Evolutionary conservation across 2,113 vertebrate species (phyloP), one percentile per base, ranked within the genome.

Genomic region (Xenopus tropicalis): DNA sequence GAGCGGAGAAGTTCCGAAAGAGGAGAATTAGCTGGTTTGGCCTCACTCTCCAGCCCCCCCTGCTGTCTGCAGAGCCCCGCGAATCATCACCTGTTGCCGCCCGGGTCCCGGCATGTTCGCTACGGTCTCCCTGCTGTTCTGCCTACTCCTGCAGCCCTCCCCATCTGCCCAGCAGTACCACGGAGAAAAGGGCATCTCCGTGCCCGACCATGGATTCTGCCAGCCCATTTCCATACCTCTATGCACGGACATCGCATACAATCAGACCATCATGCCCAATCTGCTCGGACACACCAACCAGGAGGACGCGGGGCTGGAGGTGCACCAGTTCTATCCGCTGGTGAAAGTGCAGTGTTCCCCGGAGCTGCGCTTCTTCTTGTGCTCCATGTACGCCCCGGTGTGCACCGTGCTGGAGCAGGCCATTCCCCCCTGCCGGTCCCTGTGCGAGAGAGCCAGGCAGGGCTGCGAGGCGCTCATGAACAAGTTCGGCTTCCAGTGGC

Each of bases 391-490:
- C 37, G 91, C 91, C 0, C 94, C 94, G 0, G 94, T 95, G 23
- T 95, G 94, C 83, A 95, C 94, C 0, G 92, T 94, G 23, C 86
- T 95, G 46, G 94, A 94, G 66, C 89, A 89, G 79, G 91, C 94
- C 66, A 92, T 95, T 61, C 94, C 94, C 0, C 94, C 94, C 14
- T 95, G 94, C 82, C 85, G 93, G 12, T 90, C 92, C 0, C 82
- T 95, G 58, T 95, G 94, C 19, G 91, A 94, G 56, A 86, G 91
- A 3, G 93, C 93, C 0, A 87, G 94, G 7, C 94, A 96, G 57
- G 94, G 94, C 61, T 96, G 94, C 64, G 94, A 96, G 83, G 94
- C 94, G 7, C 91, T 95, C 74, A 94, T 95, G 93, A 95, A 94
- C 72, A 92, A 90, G 77, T 95, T 95, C 17, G 94, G 94, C 21